phyloP scores from a whole-genome alignment of 2,113 vertebrate species.

The Gopherus evgoodei region DNA sequence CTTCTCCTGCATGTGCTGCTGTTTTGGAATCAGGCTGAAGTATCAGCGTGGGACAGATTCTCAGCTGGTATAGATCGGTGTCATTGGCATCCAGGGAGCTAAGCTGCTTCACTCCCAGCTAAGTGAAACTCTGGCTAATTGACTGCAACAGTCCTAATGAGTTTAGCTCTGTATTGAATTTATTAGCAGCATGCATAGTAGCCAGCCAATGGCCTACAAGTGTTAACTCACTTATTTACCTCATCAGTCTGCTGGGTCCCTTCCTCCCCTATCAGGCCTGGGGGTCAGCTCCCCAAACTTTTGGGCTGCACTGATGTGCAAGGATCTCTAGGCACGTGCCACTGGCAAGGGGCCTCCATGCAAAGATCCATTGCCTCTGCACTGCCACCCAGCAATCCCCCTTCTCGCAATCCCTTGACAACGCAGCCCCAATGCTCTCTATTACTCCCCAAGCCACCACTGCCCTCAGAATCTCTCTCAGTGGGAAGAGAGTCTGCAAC shows the following conservation, averaged over 20 bases:
- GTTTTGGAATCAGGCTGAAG: not conserved
- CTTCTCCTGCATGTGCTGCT: not conserved
- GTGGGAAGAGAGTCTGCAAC: not conserved
- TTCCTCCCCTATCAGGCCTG: not conserved
- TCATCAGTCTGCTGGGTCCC: not conserved
- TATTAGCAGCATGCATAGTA: not conserved
- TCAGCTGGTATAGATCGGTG: not conserved
- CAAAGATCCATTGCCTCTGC: not conserved
- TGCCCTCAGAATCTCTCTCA: not conserved
- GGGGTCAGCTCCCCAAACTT: not conserved
- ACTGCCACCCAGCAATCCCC: not conserved
- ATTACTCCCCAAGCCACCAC: not conserved
- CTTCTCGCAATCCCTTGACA: not conserved
- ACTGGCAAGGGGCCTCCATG: not conserved
- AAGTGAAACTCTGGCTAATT: not conserved
- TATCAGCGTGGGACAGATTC: not conserved
- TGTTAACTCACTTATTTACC: not conserved
- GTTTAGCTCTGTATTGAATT: not conserved
- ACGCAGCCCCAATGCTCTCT: not conserved
- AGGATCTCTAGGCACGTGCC: not conserved
- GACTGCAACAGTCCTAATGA: not conserved
- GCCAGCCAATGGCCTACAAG: not conserved
- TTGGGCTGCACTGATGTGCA: not conserved
- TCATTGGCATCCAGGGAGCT: not conserved
- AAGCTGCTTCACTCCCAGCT: not conserved